Percentiles rank a stretch among this genome's conserved stretches.
These are phyloP conservation scores for Pardosa pseudoannulata DNA, from an alignment of 2,888 invertebrate species.

Conservation along the genomic window DNA sequence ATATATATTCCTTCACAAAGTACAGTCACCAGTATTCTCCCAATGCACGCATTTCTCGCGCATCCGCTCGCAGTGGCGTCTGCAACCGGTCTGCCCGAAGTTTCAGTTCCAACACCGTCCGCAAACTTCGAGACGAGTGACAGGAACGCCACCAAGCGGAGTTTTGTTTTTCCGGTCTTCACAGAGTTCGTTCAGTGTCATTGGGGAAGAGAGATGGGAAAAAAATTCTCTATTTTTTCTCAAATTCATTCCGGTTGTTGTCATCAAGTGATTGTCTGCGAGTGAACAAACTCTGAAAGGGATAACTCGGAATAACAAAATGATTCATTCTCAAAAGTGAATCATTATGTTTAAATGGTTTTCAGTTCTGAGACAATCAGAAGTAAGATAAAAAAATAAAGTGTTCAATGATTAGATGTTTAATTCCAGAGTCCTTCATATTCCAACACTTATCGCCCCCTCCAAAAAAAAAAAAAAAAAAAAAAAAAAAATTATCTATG, in stretches of 20 bases:
- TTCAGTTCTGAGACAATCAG: not conserved
- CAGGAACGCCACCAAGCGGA: not conserved
- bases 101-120: not conserved
- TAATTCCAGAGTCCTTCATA: too few relatives aligned
- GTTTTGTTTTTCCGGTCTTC: constrained; percentile 9
- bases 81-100: not conserved
- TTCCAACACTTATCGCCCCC: too few relatives aligned
- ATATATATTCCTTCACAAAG: not conserved
- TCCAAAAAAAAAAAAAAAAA: too few relatives aligned
- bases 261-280: not conserved
- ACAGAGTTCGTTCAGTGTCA: constrained; percentile 9
- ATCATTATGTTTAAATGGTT: not conserved
- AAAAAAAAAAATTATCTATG: too few relatives aligned
- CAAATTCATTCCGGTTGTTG: constrained; percentile 10
- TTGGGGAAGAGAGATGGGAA: not conserved
- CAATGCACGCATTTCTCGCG: not conserved
- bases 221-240: constrained; percentile 1
- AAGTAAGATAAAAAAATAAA: too few relatives aligned
- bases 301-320: not conserved
- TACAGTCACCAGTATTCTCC: too few relatives aligned
- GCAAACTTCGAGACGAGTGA: not conserved
- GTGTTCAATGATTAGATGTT: too few relatives aligned
- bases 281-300: constrained; percentile 5
- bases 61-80: not conserved
- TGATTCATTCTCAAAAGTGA: not conserved